Conservation (phyloP, 2,888 invertebrate genomes). For the Mythimna lalbum region DNA sequence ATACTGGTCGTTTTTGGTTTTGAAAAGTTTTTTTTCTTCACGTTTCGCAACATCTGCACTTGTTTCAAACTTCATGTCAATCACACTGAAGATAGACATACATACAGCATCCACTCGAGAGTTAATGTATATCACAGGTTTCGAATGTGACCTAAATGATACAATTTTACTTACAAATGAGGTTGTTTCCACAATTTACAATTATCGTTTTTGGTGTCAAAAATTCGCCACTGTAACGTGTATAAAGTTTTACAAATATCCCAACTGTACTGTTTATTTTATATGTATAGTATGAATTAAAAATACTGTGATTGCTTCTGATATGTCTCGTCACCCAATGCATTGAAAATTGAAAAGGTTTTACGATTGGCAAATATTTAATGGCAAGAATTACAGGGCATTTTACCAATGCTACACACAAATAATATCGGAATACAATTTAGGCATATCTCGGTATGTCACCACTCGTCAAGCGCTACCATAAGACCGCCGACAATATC, state of each 20-base stretch:
- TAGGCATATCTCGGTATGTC: slow-evolving; percentile 84
- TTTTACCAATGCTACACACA: slow-evolving; percentile 81
- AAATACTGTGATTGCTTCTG: slow-evolving; percentile 81
- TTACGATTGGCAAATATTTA: slow-evolving; percentile 62
- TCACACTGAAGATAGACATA: slow-evolving; percentile 81
- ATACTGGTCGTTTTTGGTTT: slow-evolving; percentile 89
- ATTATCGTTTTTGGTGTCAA: slow-evolving; percentile 72
- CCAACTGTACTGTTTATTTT: slow-evolving; percentile 47
- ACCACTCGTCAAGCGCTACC: slow-evolving; percentile 81
- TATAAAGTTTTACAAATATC: slow-evolving; percentile 63
- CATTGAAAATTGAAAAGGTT: slow-evolving; percentile 68
- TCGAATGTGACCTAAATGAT: slow-evolving; percentile 88
- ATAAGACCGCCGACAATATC: slow-evolving; percentile 87
- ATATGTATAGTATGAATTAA: slow-evolving; percentile 61
- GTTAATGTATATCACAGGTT: slow-evolving; percentile 88
- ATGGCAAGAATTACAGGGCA: slow-evolving; percentile 85
- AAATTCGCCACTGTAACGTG: slow-evolving; percentile 63
- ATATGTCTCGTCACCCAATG: slow-evolving; percentile 86
- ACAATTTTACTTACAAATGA: slow-evolving; percentile 77
- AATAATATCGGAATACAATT: slow-evolving; percentile 85
- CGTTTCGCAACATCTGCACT: slow-evolving; percentile 45
- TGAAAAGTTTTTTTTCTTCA: slow-evolving; percentile 62
- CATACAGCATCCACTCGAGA: slow-evolving; percentile 85
- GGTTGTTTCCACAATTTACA: slow-evolving; percentile 70
- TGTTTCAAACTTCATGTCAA: slow-evolving; percentile 65